phyloP scores from a whole-genome alignment of 2,888 invertebrate species.

The Perdita meconis region DNA sequence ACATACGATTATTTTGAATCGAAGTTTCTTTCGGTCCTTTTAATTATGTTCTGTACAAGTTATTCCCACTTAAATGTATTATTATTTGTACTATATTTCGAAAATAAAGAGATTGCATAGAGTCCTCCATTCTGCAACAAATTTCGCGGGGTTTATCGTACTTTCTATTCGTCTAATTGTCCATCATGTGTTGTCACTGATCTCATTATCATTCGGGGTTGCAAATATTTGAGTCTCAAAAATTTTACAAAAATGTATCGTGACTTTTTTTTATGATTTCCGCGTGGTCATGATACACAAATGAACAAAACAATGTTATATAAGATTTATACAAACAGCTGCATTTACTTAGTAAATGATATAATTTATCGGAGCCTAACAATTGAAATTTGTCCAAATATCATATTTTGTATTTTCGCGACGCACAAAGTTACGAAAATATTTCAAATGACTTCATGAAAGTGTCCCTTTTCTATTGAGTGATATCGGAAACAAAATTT shows the following conservation, averaged over 20 bases:
- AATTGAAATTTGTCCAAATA: slow-evolving; percentile 15
- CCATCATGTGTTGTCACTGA: slow-evolving; percentile 12
- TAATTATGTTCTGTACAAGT: slow-evolving; percentile 13
- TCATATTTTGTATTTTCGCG: slow-evolving; percentile 1
- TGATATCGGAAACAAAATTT: slow-evolving; percentile 7
- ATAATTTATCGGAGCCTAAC: background rate
- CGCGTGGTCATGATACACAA: slow-evolving; percentile 15
- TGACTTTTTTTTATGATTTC: slow-evolving; percentile 10
- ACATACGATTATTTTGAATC: slow-evolving; percentile 20
- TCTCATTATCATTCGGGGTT: background rate
- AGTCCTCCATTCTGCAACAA: slow-evolving; percentile 19
- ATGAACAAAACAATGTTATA: slow-evolving; percentile 20
- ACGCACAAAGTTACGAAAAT: background rate
- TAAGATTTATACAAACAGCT: slow-evolving; percentile 33
- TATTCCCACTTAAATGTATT: slow-evolving; percentile 23
- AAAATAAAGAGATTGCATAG: slow-evolving; percentile 34
- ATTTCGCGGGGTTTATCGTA: slow-evolving; percentile 33
- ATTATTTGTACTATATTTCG: slow-evolving; percentile 36
- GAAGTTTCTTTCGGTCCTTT: background rate
- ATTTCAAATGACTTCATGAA: slow-evolving; percentile 4
- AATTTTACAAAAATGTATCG: slow-evolving; percentile 12
- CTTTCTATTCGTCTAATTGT: slow-evolving; percentile 32
- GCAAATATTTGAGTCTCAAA: slow-evolving; percentile 9
- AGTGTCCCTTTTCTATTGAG: background rate
- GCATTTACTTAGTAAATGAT: slow-evolving; percentile 11